Base-by-base conservation (phyloP, 2,113 vertebrate genomes). In the Struthidea cinerea region DNA sequence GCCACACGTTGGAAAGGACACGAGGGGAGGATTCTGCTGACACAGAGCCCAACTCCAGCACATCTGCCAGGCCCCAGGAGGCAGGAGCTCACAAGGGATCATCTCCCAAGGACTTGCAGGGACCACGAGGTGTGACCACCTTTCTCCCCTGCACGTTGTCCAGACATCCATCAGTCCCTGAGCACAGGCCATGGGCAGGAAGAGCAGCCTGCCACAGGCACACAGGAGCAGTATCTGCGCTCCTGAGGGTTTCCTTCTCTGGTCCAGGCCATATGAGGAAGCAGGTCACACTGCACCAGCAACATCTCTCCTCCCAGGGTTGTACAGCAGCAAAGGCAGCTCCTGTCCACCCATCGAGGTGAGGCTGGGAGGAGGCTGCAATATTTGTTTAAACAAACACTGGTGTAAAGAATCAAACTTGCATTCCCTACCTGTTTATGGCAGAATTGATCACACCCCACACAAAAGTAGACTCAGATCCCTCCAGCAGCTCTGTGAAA, bases 401-500 rank as follows among this genome's bases (percentile, higher is more conserved):
- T 32, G 30, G 1, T 30, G 24, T n/a, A 46, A 83, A 49, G 16
- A 46, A 94, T 35, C 12, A 28, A 30, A 87, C 16, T 44, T 2
- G 3, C 8, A 50, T 21, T 80, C 3, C 1, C 26, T 94, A 96
- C 96, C 94, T 92, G 50, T 37, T 91, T 9, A 12, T 2, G n/a
- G 14, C 21, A 69, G 88, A 57, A 32, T 32, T 76, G 67, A 37
- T 35, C 37, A 28, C 3, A 8, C 94, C 88, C 94, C 92, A 96
- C 30, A 96, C 13, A 53, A 96, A 96, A 61, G 65, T 11, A n/a
- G 92, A 76, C 69, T 64, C 16, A 3, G 95, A 23, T 23, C 69
- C 28, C 41, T 95, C 75, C 30, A 15, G 9, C 4, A 18, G 8
- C 42, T 97, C 96, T 97, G 95, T 57, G 77, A 73, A 87, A 87